Percentiles rank a stretch among this genome's conserved stretches.
Evolutionary conservation across 2,888 invertebrate genomes (phyloP).

Genomic region (Tachina grossa): DNA sequence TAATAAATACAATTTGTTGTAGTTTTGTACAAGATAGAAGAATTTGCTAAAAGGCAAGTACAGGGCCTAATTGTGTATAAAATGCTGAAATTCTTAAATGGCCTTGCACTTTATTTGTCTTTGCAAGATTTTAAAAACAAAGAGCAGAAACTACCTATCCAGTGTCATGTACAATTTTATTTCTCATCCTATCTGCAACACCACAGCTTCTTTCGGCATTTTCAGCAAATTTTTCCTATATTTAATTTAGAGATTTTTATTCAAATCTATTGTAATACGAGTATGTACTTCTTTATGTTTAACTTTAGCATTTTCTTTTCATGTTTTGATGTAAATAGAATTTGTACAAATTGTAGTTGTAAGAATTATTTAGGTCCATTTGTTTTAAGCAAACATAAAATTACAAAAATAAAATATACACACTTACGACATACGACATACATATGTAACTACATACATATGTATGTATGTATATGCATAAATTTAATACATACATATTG

Average conservation of each 20-base stretch:
- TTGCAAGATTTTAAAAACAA: background rate
- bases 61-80: background rate
- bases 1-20: too few relatives aligned
- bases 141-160: slow-evolving; percentile 7
- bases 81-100: background rate
- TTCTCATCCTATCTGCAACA: background rate
- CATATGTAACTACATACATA: background rate
- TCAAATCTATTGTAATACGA: background rate
- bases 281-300: slow-evolving; percentile 1
- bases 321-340: slow-evolving; percentile 63
- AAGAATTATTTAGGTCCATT: slow-evolving; percentile 61
- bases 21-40: too few relatives aligned
- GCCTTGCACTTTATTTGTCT: background rate
- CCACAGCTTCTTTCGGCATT: background rate
- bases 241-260: slow-evolving; percentile 26
- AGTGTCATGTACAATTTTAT: slow-evolving; percentile 1
- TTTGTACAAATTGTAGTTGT: slow-evolving; percentile 67
- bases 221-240: slow-evolving; percentile 11
- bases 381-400: slow-evolving; percentile 48
- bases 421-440: background rate
- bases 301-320: background rate
- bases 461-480: background rate
- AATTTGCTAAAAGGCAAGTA: too few relatives aligned
- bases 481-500: slow-evolving; percentile 4
- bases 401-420: slow-evolving; percentile 17